Base-by-base conservation (phyloP, 1,140 invertebrate genomes). In the Drosophila bifasciata region DNA sequence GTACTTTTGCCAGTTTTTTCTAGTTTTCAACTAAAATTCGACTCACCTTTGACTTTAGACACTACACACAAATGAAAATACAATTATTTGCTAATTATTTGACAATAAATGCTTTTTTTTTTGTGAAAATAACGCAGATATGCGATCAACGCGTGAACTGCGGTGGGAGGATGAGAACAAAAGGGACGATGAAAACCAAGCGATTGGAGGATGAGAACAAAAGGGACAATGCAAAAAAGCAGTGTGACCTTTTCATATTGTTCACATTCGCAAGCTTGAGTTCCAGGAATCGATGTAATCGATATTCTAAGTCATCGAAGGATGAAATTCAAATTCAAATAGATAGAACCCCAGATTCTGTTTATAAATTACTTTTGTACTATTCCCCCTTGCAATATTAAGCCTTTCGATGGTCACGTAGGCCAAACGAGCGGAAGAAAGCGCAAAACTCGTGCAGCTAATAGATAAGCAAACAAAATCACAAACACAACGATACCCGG, bases 381-480 rank as follows among this genome's bases (percentile, higher is more conserved):
- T 70, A 53, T 53, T 25, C 64, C 28, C 52, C 64, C 53, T 19
- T 39, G 7, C 25, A 44, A 17, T 25, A 21, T 43, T 41, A 40
- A 25, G 46, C 73, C 51, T 67, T 76, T 76, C 45, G 56, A 48
- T 44, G 72, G 83, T 88, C 83, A 88, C 83, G 83, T 88, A 89
- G 55, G 79, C 81, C 77, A 79, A 58, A 46, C 44, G 17, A 25
- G 44, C n/a, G 23, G 23, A 21, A 53, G 39, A 45, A 51, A 49
- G 43, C 39, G 61, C 23, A 62, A 62, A 58, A 69, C 76, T 79
- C 60, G 66, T 81, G 75, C 51, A 46, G 59, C 59, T 46, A 76
- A 89, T 59, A 84, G 83, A 89, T 89, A 88, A 88, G 84, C 79
- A 86, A 86, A 85, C 45, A 80, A 73, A 76, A 36, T 21, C 28